phyloP scores from a whole-genome alignment of 2,113 vertebrate species.

The Terrapene triunguis region DNA sequence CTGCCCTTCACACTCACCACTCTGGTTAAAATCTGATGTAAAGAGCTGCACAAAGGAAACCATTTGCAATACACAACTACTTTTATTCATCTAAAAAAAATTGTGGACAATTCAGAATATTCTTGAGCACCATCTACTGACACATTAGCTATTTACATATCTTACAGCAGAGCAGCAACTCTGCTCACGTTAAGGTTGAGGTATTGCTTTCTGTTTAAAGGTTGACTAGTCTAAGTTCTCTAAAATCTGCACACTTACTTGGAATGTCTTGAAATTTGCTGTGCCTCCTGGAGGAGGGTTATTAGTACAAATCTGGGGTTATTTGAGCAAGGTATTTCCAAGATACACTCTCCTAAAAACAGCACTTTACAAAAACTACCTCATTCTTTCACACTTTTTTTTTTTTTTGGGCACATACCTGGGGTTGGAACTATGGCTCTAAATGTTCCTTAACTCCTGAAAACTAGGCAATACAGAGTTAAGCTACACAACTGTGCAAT shows the following conservation, averaged over 20 bases:
- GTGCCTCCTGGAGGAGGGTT: not conserved
- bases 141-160: not conserved
- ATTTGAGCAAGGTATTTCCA: not conserved
- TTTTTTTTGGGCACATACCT: not conserved
- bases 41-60: not conserved
- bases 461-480: not conserved
- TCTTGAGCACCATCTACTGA: not conserved
- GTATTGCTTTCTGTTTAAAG: not conserved
- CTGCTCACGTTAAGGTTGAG: not conserved
- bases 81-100: not conserved
- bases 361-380: not conserved
- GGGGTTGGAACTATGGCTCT: not conserved
- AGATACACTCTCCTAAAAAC: not conserved
- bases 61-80: not conserved
- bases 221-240: accelerated
- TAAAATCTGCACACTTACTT: not conserved
- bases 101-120: not conserved
- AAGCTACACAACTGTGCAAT: not conserved
- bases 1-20: not conserved
- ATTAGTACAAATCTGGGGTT: not conserved
- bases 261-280: not conserved
- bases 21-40: not conserved
- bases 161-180: not conserved
- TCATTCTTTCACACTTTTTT: not conserved
- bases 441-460: not conserved